Percentiles rank a stretch among this genome's conserved stretches.
Evolutionary conservation across 2,113 vertebrate genomes (phyloP).

Genomic region (Oxyura jamaicensis): DNA sequence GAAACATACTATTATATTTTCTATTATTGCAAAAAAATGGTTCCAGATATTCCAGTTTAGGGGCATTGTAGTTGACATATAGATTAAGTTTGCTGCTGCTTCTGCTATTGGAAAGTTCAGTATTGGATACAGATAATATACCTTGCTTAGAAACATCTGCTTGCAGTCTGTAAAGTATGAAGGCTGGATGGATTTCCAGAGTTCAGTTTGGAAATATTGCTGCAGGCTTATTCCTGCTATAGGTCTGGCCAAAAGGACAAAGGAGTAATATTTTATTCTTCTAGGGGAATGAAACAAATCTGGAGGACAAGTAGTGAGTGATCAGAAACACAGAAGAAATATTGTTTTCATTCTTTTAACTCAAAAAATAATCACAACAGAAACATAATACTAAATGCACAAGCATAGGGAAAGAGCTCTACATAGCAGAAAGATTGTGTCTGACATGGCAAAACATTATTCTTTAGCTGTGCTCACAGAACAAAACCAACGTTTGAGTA

Average conservation of each 20-base stretch:
- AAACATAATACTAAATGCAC: neutral
- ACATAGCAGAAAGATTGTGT: neutral
- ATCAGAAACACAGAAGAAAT: neutral
- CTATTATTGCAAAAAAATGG: neutral
- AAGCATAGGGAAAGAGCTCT: neutral
- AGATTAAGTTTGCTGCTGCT: neutral
- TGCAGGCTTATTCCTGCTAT: conserved; percentile 19
- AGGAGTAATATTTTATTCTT: conserved; percentile 23
- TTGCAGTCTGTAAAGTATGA: neutral
- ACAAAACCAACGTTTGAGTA: neutral
- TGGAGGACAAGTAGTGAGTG: neutral
- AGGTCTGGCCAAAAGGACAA: conserved; percentile 13
- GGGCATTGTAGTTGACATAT: neutral
- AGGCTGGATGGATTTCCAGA: neutral
- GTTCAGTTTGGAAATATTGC: conserved; percentile 33
- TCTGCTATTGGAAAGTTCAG: neutral
- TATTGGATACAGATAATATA: neutral
- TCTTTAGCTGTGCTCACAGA: neutral
- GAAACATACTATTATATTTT: neutral
- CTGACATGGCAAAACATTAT: neutral
- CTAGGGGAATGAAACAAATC: neutral
- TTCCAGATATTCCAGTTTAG: neutral
- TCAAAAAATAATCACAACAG: neutral
- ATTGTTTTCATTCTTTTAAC: neutral
- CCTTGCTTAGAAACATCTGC: neutral